phyloP scores from a whole-genome alignment of 2,113 vertebrate species.

The Galeopterus variegatus region DNA sequence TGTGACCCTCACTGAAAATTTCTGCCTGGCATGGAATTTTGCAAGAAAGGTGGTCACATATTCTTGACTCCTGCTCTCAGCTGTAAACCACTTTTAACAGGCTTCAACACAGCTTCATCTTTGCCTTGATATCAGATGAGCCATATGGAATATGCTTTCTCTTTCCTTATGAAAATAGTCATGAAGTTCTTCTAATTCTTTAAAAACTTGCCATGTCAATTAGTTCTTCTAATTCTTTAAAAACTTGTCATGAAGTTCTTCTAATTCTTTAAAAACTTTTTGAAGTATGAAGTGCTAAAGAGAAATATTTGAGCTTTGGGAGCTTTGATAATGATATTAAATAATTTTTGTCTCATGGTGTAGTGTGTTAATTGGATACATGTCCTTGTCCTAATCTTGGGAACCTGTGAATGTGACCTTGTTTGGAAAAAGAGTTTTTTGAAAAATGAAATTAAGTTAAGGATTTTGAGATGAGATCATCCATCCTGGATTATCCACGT shows the following conservation, averaged over 20 bases:
- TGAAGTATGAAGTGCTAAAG: conserved; percentile 46
- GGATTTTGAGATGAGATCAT: background rate
- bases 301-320: conserved; percentile 45
- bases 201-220: conserved; percentile 16
- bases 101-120: background rate
- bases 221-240: background rate
- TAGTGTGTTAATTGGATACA: background rate
- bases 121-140: background rate
- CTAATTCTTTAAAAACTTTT: conserved; percentile 26
- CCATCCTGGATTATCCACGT: background rate
- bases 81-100: background rate
- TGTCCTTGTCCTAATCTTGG: background rate
- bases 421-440: background rate
- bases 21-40: background rate
- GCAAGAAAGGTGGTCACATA: background rate
- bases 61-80: background rate
- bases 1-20: background rate
- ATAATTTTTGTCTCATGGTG: conserved; percentile 14
- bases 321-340: conserved; percentile 68
- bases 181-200: background rate
- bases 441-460: background rate
- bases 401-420: background rate
- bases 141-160: background rate
- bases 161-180: background rate
- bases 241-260: background rate